These are phyloP conservation scores for Luscinia megarhynchos DNA, from an alignment of 2,797 vertebrate species.

Conservation along the genomic window DNA sequence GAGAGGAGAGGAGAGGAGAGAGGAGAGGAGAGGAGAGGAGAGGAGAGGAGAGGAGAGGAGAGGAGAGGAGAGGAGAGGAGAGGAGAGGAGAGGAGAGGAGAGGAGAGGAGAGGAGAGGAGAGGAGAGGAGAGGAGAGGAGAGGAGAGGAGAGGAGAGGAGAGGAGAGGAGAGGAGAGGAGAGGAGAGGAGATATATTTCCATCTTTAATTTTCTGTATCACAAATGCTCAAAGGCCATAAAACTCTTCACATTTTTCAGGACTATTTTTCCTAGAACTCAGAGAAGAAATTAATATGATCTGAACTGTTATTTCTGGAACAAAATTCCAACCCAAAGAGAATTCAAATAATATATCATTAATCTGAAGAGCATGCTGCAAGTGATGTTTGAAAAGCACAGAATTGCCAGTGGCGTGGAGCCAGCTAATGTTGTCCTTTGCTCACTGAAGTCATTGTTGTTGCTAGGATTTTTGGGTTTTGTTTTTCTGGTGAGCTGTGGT, in stretches of 20 bases:
- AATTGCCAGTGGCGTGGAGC: accelerated
- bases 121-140: background rate
- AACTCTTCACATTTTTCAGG: background rate
- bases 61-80: too few species aligned
- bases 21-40: too few species aligned
- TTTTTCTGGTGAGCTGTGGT: background rate
- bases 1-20: too few species aligned
- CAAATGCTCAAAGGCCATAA: background rate
- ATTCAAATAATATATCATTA: background rate
- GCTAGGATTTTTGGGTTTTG: background rate
- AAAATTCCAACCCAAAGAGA: background rate
- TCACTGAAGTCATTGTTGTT: background rate
- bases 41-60: too few species aligned
- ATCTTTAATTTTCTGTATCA: background rate
- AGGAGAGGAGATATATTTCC: background rate
- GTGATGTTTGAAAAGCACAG: background rate
- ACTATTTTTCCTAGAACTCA: background rate
- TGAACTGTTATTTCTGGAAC: background rate
- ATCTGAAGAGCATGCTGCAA: background rate
- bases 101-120: too few species aligned
- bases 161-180: background rate
- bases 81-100: too few species aligned
- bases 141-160: too few species aligned
- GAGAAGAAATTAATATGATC: background rate
- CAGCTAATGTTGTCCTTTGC: background rate